Evolutionary conservation across 1,140 invertebrate genomes (phyloP).

Genomic region (Platorchestia sp.): DNA sequence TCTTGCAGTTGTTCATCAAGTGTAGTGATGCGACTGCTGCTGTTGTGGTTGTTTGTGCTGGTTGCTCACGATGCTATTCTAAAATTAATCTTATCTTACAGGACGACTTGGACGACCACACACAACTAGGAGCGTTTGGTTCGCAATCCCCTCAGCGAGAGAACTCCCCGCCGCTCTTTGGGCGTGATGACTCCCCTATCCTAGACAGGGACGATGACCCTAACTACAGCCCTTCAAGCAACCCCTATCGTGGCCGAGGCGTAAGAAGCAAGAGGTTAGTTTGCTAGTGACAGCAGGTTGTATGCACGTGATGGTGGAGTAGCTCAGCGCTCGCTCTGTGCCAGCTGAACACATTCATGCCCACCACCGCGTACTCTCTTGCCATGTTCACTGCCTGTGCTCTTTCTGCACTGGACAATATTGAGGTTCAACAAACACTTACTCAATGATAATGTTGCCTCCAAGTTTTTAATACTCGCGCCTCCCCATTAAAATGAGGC

Average conservation of each 20-base stretch:
- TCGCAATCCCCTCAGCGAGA: neutral
- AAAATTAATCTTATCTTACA: neutral
- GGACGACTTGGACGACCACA: constrained; percentile 1
- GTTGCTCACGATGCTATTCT: neutral
- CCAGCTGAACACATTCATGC: too few species aligned
- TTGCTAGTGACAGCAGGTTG: neutral
- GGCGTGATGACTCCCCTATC: neutral
- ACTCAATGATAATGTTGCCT: neutral
- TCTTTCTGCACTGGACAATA: neutral
- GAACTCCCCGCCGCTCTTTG: neutral
- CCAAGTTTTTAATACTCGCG: too few species aligned
- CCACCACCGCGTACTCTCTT: too few species aligned
- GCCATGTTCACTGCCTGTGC: neutral
- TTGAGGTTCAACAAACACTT: neutral
- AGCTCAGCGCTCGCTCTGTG: too few species aligned
- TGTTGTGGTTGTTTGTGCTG: neutral
- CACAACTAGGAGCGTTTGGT: neutral
- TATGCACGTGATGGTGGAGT: neutral
- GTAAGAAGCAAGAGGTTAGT: neutral
- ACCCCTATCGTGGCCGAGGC: neutral
- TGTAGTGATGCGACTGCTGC: too few species aligned
- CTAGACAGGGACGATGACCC: neutral
- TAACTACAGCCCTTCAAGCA: constrained; percentile 33
- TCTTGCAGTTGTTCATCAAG: too few species aligned
- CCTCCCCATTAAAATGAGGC: too few species aligned